Conservation (phyloP, 2,888 invertebrate species). For the Pristionchus exspectatus region DNA sequence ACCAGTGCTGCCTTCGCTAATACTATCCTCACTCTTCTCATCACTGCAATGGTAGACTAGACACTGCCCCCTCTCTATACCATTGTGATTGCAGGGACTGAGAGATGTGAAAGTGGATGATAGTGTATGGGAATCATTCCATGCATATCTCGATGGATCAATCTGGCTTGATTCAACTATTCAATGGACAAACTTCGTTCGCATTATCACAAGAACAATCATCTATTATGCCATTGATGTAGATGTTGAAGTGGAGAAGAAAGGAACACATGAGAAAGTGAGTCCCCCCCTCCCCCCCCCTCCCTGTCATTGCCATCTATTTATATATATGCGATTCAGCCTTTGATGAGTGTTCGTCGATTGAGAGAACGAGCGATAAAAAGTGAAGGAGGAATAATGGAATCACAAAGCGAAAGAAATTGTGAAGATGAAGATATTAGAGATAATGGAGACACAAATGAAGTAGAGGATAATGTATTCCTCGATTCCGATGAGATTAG, state of each 20-base stretch:
- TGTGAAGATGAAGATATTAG: too few relatives aligned
- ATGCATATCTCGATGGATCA: conserved; percentile 68
- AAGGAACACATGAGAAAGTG: conserved; percentile 84
- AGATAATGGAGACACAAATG: conserved; percentile 23
- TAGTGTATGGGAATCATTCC: conserved; percentile 74
- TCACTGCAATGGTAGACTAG: conserved; percentile 63
- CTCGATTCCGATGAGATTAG: conserved; percentile 69
- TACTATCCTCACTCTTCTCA: conserved; percentile 68
- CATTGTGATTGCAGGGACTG: conserved; percentile 64
- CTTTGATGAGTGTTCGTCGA: background rate
- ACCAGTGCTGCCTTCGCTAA: conserved; percentile 73
- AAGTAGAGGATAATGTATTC: conserved; percentile 67
- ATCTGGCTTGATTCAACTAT: conserved; percentile 61
- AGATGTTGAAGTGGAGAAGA: conserved; percentile 55
- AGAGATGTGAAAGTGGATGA: conserved; percentile 73
- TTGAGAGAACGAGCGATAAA: conserved; percentile 22
- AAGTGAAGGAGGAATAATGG: conserved; percentile 33
- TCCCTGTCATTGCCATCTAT: too few relatives aligned
- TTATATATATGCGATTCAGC: background rate
- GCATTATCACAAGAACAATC: background rate
- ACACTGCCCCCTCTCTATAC: too few relatives aligned
- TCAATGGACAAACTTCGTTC: conserved; percentile 10
- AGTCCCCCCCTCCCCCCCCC: background rate
- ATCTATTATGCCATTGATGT: background rate
- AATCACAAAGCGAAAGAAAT: background rate